Evolutionary conservation across 2,797 vertebrate genomes (phyloP), one percentile per base, ranked within the genome.

Genomic region (Manis crassicaudata): DNA sequence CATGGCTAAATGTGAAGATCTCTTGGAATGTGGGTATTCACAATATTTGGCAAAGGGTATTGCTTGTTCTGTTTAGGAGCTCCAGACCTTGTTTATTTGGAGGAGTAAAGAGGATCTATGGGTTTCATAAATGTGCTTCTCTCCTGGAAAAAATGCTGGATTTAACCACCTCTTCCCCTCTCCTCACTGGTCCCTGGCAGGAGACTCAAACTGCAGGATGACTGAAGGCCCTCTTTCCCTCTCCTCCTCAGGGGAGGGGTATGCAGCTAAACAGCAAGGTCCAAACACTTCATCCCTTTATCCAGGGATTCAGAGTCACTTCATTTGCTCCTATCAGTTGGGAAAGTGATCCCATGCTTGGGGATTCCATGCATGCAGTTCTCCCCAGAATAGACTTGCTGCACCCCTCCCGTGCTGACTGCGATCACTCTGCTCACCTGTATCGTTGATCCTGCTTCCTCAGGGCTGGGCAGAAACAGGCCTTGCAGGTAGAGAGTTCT

Each of bases 401-500:
- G 8, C 50, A 20, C n/a, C 6, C 1, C 18, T 12, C 56, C 67
- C 17, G 40, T 43, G 81, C 80, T 46, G 60, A 82, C 14, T 7
- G 6, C 18, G n/a, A 72, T 80, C 79, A 20, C 52, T 62, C 37
- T 84, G 23, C 63, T 82, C 25, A 40, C 72, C 73, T 43, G 23
- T 88, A 0, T 35, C 73, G 62, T 67, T 32, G 73, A 67, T 35
- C 32, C 77, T 54, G 52, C 54, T 80, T 89, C 70, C 37, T 77
- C 35, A 43, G 29, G n/a, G 43, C 91, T 90, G 62, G n/a, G n/a
- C 21, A 92, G 90, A 97, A 94, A 79, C 93, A 80, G 58, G 54
- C 81, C 70, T 93, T 94, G 62, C 70, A 96, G 90, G 80, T 95
- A 97, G 97, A 97, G 94, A 94, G 92, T 95, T 96, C 87, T 73